Percentiles rank a stretch among this genome's conserved stretches.
These are phyloP conservation scores for Enhydra lutris DNA, from an alignment of 2,113 vertebrate species.

Conservation along the genomic window DNA sequence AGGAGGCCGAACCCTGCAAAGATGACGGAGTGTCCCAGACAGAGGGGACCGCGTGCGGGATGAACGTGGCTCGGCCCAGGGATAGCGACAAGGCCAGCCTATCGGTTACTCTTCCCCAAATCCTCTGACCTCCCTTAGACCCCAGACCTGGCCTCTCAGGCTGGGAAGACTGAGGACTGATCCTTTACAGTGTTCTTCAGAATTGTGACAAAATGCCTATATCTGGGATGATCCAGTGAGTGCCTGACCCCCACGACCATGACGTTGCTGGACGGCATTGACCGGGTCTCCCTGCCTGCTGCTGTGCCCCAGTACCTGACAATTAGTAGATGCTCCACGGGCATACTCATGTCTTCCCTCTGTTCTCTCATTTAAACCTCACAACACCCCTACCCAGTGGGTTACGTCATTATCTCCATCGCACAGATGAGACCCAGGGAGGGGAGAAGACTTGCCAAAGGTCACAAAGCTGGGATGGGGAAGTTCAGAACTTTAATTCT, in stretches of 20 bases:
- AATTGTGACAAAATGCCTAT: background rate
- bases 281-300: too few relatives aligned
- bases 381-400: background rate
- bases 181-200: background rate
- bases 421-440: background rate
- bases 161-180: background rate
- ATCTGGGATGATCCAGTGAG: background rate
- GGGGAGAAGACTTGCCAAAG: background rate
- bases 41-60: rapidly evolving
- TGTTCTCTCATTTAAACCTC: background rate
- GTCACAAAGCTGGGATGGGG: rapidly evolving
- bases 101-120: rapidly evolving
- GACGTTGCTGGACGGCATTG: background rate
- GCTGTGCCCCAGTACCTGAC: rapidly evolving
- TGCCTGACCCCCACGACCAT: rapidly evolving
- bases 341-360: rapidly evolving
- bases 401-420: background rate
- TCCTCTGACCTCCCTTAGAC: too few relatives aligned
- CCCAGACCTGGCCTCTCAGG: background rate
- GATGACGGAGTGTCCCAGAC: rapidly evolving
- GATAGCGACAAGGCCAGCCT: background rate
- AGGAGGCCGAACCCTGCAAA: rapidly evolving
- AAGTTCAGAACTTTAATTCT: background rate
- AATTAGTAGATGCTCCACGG: rapidly evolving
- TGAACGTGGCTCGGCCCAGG: rapidly evolving